Conservation (phyloP, 2,797 vertebrate genomes). For the Thripadectes ignobilis region DNA sequence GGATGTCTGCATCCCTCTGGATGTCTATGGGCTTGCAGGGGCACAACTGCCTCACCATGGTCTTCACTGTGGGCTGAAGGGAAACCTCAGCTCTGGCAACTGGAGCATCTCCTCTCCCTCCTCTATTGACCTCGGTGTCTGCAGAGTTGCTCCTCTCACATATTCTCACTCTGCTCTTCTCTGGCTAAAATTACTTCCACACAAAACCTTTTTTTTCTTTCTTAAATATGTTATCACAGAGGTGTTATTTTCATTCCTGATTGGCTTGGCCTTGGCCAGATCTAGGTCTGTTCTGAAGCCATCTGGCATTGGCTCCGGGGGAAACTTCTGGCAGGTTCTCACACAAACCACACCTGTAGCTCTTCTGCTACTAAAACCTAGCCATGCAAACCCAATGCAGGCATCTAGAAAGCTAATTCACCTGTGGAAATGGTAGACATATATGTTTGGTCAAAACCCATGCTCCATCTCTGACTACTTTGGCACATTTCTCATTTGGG, state of each 20-base stretch:
- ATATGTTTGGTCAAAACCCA: background rate
- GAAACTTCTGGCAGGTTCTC: background rate
- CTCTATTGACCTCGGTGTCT: background rate
- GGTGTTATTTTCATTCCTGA: background rate
- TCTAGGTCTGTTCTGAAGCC: background rate
- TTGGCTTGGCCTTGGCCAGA: background rate
- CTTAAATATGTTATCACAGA: background rate
- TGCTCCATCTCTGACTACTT: background rate
- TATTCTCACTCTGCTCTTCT: background rate
- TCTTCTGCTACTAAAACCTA: background rate
- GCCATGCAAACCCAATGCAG: background rate
- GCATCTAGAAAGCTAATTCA: background rate
- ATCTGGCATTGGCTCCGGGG: background rate
- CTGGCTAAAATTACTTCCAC: background rate
- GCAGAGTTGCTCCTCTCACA: background rate
- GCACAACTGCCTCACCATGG: background rate
- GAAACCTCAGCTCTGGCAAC: background rate
- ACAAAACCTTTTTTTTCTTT: background rate
- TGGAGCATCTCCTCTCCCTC: background rate
- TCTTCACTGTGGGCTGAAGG: background rate
- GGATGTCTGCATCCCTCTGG: background rate
- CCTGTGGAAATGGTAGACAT: background rate
- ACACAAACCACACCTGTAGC: background rate
- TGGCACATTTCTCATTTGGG: background rate
- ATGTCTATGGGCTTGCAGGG: background rate